Percentiles rank a stretch among this genome's conserved stretches.
Evolutionary conservation across 2,888 invertebrate genomes (phyloP).

Genomic region (Pterobdella sp.): DNA sequence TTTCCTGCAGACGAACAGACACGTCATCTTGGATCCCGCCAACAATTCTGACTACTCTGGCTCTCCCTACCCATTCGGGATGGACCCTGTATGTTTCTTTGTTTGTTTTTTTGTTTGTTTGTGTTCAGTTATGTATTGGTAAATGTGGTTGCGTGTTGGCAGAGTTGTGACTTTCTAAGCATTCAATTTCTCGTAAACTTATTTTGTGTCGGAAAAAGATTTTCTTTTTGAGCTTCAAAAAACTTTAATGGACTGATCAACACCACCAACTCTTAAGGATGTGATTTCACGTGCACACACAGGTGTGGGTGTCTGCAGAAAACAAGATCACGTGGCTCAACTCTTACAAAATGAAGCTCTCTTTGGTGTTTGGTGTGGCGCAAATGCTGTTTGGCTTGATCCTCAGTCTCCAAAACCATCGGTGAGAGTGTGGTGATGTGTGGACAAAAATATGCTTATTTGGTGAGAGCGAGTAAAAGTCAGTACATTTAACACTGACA

Average conservation of each 20-base stretch:
- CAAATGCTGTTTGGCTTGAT: slow-evolving; percentile 95
- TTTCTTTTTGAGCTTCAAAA: no score
- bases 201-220: no score
- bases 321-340: slow-evolving; percentile 91
- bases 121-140: no score
- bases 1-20: neutral
- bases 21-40: slow-evolving; percentile 25
- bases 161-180: no score
- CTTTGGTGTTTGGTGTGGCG: slow-evolving; percentile 85
- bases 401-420: slow-evolving; percentile 59
- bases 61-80: slow-evolving; percentile 36
- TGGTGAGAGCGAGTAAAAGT: no score
- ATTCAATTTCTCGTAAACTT: no score
- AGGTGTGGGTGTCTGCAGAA: slow-evolving; percentile 60
- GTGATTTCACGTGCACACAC: slow-evolving; percentile 20
- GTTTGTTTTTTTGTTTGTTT: neutral
- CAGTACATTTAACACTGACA: no score
- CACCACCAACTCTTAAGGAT: no score
- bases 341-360: slow-evolving; percentile 89
- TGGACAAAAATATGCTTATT: no score
- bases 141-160: no score
- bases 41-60: slow-evolving; percentile 33
- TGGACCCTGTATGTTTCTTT: slow-evolving; percentile 36
- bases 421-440: no score
- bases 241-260: no score